Base-by-base conservation (phyloP, 2,888 invertebrate genomes). In the Luffia ferchaultella region DNA sequence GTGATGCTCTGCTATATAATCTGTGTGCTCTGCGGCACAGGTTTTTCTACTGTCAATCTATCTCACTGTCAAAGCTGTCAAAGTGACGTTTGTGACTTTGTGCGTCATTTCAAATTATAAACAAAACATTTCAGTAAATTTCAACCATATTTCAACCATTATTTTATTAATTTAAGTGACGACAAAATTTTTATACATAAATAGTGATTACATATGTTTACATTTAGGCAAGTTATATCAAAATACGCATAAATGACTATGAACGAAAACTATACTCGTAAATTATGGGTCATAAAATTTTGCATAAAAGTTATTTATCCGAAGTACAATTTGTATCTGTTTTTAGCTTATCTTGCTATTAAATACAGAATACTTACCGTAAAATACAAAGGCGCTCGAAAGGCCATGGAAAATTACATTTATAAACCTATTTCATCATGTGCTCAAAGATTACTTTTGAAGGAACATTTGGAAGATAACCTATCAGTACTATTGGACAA, bases 211-310 rank as follows among this genome's bases (percentile, higher is more conserved):
- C n/a, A 40, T 40, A 40, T 40, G 15, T 40, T 40, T 9, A 40
- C 40, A 9, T 40, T 9, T 40, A 15, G 15, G 15, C 7, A 40
- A 40, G 7, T 40, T 40, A 40, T 40, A 40, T 15, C 15, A 47
- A 47, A 17, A 40, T 48, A 9, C 15, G 2, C 18, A 5, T 45
- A n/a, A 49, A 49, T 49, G 49, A 79, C 58, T 73, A 83, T 83
- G 82, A 73, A 72, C 64, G 64, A 74, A 61, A 61, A 70, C 55
- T 67, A 60, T 52, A 55, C 54, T 52, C 55, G 59, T 20, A 74
- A 76, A 62, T 52, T 83, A 78, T 77, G 80, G 78, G 72, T 82
- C 60, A 61, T 78, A 67, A 78, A 78, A 60, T 78, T 74, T 67
- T 77, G 79, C 61, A 54, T 83, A 56, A 79, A 76, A 75, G 59